A percentile compares a stretch with the other conserved stretches of the same genome.
Evolutionary conservation across 2,113 vertebrate species (phyloP).

Genomic region (Petroica traversi): DNA sequence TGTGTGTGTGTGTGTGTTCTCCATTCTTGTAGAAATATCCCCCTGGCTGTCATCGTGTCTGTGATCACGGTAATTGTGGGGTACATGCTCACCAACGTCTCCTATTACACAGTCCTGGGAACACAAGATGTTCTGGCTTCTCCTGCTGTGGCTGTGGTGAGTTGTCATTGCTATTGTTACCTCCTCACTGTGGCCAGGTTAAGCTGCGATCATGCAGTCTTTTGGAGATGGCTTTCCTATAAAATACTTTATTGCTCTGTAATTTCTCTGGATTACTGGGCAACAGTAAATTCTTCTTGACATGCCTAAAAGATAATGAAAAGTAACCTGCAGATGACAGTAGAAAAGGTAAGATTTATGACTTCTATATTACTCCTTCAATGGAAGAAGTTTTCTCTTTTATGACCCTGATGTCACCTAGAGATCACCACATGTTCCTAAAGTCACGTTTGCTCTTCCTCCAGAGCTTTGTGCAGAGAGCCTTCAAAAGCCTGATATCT

Average conservation of each 20-base stretch:
- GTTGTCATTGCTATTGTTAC: background rate
- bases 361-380: background rate
- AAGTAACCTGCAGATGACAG: background rate
- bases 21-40: conserved; percentile 59
- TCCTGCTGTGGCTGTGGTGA: conserved; percentile 74
- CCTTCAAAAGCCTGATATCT: conserved; percentile 74
- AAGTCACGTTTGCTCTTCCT: background rate
- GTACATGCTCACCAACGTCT: conserved; percentile 73
- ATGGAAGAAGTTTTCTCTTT: background rate
- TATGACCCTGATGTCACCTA: background rate
- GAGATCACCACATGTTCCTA: background rate
- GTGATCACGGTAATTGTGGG: conserved; percentile 64
- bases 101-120: conserved; percentile 72
- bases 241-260: background rate
- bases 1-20: background rate
- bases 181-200: background rate
- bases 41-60: conserved; percentile 70
- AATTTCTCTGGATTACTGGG: background rate
- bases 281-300: background rate
- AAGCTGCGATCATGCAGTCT: background rate
- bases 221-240: background rate
- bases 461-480: conserved; percentile 83
- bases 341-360: background rate
- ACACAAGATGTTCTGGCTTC: conserved; percentile 66
- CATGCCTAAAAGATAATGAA: background rate